phyloP scores from a whole-genome alignment of 2,797 vertebrate species.

The Cyclura pinguis region DNA sequence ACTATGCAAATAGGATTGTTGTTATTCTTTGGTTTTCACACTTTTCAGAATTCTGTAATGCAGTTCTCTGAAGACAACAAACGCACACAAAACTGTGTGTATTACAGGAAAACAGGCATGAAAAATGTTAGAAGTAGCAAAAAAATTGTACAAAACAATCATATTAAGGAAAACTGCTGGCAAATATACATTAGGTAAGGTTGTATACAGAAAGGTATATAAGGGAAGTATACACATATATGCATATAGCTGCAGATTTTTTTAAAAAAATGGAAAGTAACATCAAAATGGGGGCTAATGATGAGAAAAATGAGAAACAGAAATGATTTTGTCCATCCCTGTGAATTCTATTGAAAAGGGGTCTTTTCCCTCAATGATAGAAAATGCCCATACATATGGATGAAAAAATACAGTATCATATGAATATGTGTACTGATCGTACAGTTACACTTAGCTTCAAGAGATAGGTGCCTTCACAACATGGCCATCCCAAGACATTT shows the following conservation, averaged over 20 bases:
- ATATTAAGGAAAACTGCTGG: not conserved
- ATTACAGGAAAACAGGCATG: not conserved
- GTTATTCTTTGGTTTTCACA: not conserved
- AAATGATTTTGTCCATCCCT: not conserved
- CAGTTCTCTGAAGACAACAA: not conserved
- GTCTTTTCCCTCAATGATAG: not conserved
- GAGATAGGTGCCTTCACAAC: not conserved
- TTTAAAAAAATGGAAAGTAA: not conserved
- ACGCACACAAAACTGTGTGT: not conserved
- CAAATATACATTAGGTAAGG: not conserved
- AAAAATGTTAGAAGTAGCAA: not conserved
- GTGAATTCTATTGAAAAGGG: not conserved
- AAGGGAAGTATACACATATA: not conserved
- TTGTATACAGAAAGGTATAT: not conserved
- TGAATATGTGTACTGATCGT: not conserved
- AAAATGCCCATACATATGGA: not conserved
- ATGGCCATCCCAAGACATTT: not conserved
- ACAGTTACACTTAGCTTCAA: not conserved
- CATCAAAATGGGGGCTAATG: not conserved
- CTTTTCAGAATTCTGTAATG: not conserved
- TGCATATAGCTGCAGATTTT: not conserved
- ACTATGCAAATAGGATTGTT: not conserved
- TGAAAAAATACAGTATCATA: no score
- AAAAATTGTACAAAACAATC: not conserved
- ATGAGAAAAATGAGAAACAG: not conserved